Conservation (phyloP, 2,888 invertebrate species). For the Pterobdella sp. region DNA sequence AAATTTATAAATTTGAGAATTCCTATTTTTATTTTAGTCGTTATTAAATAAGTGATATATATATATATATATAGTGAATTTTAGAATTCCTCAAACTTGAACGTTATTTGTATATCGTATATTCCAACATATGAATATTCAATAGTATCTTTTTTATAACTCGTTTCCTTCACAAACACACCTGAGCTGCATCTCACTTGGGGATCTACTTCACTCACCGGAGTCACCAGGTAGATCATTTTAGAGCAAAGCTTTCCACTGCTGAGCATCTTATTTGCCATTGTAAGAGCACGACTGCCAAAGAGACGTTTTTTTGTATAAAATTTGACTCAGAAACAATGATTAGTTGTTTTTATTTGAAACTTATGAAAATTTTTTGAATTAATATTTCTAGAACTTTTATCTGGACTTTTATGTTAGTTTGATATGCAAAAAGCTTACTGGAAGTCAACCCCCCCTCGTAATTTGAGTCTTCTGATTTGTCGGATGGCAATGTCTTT, state of each 20-base stretch:
- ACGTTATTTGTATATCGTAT: too few species aligned
- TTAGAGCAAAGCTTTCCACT: conserved; percentile 12
- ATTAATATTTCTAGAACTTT: neutral
- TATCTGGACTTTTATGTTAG: neutral
- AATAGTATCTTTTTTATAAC: too few species aligned
- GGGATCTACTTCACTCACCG: neutral
- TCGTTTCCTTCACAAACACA: too few species aligned
- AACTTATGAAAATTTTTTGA: neutral
- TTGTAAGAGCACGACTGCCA: conserved; percentile 13
- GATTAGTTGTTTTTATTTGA: neutral
- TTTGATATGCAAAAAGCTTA: neutral
- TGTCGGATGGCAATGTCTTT: conserved; percentile 5
- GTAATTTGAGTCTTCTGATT: conserved; percentile 10
- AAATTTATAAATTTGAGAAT: too few species aligned
- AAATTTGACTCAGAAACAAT: neutral
- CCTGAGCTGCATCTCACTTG: conserved; percentile 27
- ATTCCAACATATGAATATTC: too few species aligned
- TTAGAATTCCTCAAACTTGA: too few species aligned
- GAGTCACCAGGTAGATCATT: conserved; percentile 17
- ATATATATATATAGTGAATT: too few species aligned
- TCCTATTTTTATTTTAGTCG: too few species aligned
- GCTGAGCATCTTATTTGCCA: conserved; percentile 15
- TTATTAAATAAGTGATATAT: too few species aligned
- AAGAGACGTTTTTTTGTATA: neutral
- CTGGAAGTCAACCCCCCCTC: conserved; percentile 26